phyloP scores from a whole-genome alignment of 2,888 invertebrate genomes.

The Agonopterix heracliana region DNA sequence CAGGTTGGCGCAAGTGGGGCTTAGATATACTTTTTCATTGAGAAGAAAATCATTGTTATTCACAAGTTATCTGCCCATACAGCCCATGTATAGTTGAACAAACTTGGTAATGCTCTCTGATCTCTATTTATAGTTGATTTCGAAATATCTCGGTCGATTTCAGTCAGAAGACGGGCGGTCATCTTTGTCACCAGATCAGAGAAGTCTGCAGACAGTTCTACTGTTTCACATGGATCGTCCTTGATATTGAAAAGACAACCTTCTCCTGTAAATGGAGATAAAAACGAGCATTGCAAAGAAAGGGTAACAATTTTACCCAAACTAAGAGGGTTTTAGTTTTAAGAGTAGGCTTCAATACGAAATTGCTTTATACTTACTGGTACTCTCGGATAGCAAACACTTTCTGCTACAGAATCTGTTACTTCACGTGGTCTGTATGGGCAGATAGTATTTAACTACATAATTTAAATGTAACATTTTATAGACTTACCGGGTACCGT shows the following conservation, averaged over 20 bases:
- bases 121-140: constrained; percentile 40
- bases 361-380: constrained; percentile 28
- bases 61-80: constrained; percentile 31
- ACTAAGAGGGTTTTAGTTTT: too few species aligned
- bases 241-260: constrained; percentile 52
- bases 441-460: constrained; percentile 16
- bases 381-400: constrained; percentile 40
- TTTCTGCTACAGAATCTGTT: background rate
- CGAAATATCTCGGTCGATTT: constrained; percentile 37
- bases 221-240: constrained; percentile 54
- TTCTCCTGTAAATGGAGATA: constrained; percentile 29
- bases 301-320: too few species aligned
- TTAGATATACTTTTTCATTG: too few species aligned
- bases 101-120: constrained; percentile 38
- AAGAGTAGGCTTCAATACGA: too few species aligned
- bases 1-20: too few species aligned
- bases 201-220: constrained; percentile 35
- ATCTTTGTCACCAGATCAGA: constrained; percentile 36
- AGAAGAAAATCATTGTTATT: too few species aligned
- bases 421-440: constrained; percentile 42
- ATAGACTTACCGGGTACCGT: too few species aligned
- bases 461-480: too few species aligned
- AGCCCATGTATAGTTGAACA: constrained; percentile 52
- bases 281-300: too few species aligned
- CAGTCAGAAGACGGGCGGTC: constrained; percentile 26